A percentile compares a stretch with the other conserved stretches of the same genome.
Conservation (phyloP, 2,113 vertebrate genomes). For the Pterocles gutturalis region DNA sequence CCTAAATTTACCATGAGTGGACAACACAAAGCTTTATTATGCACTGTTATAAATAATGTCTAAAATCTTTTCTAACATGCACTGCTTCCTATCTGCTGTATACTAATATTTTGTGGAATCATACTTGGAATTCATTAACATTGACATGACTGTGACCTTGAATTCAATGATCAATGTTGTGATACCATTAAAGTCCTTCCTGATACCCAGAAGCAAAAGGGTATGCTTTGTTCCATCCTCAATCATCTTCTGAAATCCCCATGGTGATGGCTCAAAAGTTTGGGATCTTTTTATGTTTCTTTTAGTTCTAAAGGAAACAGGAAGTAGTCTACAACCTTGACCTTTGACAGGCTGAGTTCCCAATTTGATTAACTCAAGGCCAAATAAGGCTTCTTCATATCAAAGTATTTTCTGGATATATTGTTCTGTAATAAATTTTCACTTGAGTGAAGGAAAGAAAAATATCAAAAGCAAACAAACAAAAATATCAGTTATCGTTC, state of each 20-base stretch:
- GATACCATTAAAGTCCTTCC: slow-evolving; percentile 35
- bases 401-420: not conserved
- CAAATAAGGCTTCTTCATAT: not conserved
- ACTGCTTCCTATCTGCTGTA: not conserved
- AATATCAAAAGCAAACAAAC: slow-evolving; percentile 47
- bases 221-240: slow-evolving; percentile 28
- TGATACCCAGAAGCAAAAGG: slow-evolving; percentile 62
- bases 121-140: slow-evolving; percentile 21
- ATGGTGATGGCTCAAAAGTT: slow-evolving; percentile 36
- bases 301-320: slow-evolving; percentile 54
- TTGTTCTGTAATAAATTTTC: slow-evolving; percentile 44
- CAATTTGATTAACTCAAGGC: slow-evolving; percentile 11
- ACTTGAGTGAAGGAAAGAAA: slow-evolving; percentile 40
- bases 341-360: not conserved
- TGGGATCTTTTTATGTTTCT: slow-evolving; percentile 37
- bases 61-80: not conserved
- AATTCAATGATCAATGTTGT: slow-evolving; percentile 1
- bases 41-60: not conserved
- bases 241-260: slow-evolving; percentile 40
- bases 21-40: not conserved
- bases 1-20: not conserved
- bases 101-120: not conserved
- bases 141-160: slow-evolving; percentile 30
- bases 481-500: not conserved
- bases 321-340: slow-evolving; percentile 42